These are phyloP conservation scores for Bactericera cockerelli DNA, from an alignment of 1,140 invertebrate species.

Conservation along the genomic window DNA sequence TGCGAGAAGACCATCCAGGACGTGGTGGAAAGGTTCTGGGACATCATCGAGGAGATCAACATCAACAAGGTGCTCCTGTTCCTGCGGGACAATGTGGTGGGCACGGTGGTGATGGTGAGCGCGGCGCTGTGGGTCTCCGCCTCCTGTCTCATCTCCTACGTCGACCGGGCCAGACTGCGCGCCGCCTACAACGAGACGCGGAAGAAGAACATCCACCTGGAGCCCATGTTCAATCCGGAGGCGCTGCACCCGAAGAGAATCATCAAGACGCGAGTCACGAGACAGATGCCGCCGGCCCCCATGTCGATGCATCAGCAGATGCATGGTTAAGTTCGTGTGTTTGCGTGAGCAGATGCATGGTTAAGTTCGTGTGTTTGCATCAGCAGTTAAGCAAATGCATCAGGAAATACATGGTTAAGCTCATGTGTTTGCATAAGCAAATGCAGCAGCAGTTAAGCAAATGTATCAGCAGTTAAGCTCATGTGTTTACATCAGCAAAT, in stretches of 20 bases:
- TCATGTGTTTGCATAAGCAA: too few species aligned
- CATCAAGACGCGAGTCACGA: slow-evolving; percentile 1
- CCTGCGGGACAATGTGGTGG: slow-evolving; percentile 75
- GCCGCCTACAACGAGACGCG: slow-evolving; percentile 36
- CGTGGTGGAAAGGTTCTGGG: slow-evolving; percentile 88
- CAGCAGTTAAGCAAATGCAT: too few species aligned
- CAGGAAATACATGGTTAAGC: too few species aligned
- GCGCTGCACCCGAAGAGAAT: neutral
- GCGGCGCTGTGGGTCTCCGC: slow-evolving; percentile 84
- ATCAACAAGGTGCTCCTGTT: slow-evolving; percentile 81
- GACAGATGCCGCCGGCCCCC: neutral
- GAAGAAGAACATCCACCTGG: slow-evolving; percentile 25
- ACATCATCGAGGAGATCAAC: slow-evolving; percentile 90
- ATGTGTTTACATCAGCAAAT: too few species aligned
- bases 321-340: neutral
- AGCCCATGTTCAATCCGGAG: slow-evolving; percentile 3
- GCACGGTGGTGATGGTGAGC: slow-evolving; percentile 73
- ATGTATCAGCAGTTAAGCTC: too few species aligned
- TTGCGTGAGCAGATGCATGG: too few species aligned
- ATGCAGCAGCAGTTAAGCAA: too few species aligned
- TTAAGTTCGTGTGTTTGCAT: too few species aligned
- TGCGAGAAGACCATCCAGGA: slow-evolving; percentile 91
- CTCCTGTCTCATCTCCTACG: slow-evolving; percentile 64
- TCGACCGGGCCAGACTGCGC: slow-evolving; percentile 47
- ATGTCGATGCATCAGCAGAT: neutral